Base-by-base conservation (phyloP, 2,797 vertebrate species). In the Knipowitschia caucasica region DNA sequence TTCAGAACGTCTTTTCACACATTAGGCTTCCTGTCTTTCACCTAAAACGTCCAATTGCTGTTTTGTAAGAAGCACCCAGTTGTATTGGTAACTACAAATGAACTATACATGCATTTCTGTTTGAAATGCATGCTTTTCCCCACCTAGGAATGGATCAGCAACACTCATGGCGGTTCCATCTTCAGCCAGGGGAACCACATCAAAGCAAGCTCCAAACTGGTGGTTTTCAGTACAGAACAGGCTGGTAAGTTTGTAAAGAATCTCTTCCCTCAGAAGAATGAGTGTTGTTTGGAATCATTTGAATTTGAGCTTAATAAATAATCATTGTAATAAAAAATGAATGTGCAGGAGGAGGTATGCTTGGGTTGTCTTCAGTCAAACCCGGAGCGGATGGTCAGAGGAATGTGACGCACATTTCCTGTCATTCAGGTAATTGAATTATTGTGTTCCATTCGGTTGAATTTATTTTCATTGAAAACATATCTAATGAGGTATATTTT, bases 61-160 rank as follows among this genome's bases (percentile, higher is more conserved):
- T 33, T 36, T 26, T 18, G 21, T 6, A 26, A 55, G 44, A 11
- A 47, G 7, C 11, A 11, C 66, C 34, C 1, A 50, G 43, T 20
- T 44, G 12, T 21, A 62, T 30, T 0, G 21, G 6, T 14, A 3
- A 14, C 4, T 14, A n/a, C 21, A 42, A 23, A 42, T 44, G 3
- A 17, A 9, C n/a, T 15, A 15, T 44, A n/a, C 3, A 15, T 44
- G 14, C 5, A 26, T 25, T 26, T 42, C 1, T 23, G 23, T 26
- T 2, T 1, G 58, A 5, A 6, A 26, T 52, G 7, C 57, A 12
- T 5, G 0, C 67, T 23, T 60, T 14, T 58, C 40, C 64, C 2
- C 26, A 79, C 52, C 4, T 73, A 99, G 96, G 92, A 75, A 63
- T 99, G 96, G 94, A 93, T 98, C 42, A 74, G 71, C 64, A 88